Conservation (phyloP, 2,113 vertebrate genomes). For the Thalassoma bifasciatum region DNA sequence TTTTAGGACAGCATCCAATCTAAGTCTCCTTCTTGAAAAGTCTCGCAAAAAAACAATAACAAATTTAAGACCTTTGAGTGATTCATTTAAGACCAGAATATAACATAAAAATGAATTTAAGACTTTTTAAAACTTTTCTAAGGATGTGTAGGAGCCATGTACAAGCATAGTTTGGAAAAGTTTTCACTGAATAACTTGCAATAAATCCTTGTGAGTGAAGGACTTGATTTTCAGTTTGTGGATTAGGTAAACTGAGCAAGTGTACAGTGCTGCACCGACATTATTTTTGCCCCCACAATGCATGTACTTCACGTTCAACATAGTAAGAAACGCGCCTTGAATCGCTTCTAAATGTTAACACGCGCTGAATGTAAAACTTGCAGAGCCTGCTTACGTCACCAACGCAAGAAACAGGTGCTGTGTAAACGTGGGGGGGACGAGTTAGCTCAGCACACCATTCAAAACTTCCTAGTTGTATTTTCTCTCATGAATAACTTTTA, state of each 20-base stretch:
- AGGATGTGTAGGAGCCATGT: too few relatives aligned
- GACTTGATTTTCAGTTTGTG: too few relatives aligned
- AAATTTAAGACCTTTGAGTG: too few relatives aligned
- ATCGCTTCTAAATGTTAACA: conserved; percentile 4
- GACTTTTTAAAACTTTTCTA: too few relatives aligned
- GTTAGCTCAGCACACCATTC: conserved; percentile 49
- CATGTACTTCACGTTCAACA: not conserved
- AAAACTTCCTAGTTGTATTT: conserved; percentile 59
- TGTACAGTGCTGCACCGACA: not conserved
- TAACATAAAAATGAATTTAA: too few relatives aligned
- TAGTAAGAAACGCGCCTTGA: not conserved
- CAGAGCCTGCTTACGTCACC: conserved; percentile 62
- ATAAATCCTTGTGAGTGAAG: too few relatives aligned
- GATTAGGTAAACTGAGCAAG: not conserved
- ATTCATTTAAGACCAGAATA: too few relatives aligned
- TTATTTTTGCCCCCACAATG: not conserved
- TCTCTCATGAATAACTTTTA: not conserved
- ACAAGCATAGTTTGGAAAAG: too few relatives aligned
- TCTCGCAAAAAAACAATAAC: too few relatives aligned
- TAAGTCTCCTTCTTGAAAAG: too few relatives aligned
- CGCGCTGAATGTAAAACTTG: conserved; percentile 31
- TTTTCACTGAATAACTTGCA: too few relatives aligned
- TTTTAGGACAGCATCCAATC: too few relatives aligned
- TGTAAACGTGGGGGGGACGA: conserved; percentile 42
- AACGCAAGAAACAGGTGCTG: conserved; percentile 74